phyloP scores from a whole-genome alignment of 2,888 invertebrate genomes.

The Tachina fera region DNA sequence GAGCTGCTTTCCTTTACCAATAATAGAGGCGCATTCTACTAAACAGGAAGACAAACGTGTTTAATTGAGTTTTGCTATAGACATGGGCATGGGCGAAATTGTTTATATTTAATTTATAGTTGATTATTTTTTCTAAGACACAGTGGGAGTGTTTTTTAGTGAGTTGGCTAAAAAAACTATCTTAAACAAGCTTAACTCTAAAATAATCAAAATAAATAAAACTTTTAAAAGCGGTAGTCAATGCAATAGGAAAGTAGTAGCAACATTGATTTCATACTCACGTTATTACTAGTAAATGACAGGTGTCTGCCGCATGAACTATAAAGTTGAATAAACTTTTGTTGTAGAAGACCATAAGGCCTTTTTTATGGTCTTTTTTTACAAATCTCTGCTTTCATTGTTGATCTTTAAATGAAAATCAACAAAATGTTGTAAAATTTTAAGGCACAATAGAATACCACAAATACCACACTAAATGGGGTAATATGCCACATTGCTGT shows the following conservation, averaged over 20 bases:
- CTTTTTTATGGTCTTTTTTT: conserved; percentile 34
- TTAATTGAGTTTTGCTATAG: conserved; percentile 70
- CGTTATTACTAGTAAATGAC: conserved; percentile 38
- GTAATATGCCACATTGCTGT: not conserved
- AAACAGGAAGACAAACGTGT: conserved; percentile 62
- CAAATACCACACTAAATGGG: conserved; percentile 62
- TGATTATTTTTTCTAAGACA: conserved; percentile 68
- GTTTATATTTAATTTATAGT: conserved; percentile 56
- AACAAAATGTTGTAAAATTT: conserved; percentile 20
- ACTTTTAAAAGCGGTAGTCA: conserved; percentile 56
- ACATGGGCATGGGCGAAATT: conserved; percentile 50
- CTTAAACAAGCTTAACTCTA: not conserved
- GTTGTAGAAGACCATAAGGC: conserved; percentile 30
- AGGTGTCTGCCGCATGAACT: conserved; percentile 65
- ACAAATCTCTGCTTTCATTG: conserved; percentile 24
- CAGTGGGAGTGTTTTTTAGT: conserved; percentile 62
- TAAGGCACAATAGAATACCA: conserved; percentile 61
- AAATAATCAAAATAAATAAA: conserved; percentile 25
- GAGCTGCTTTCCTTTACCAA: not conserved
- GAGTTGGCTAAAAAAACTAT: not conserved
- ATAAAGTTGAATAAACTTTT: conserved; percentile 60
- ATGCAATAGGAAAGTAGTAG: conserved; percentile 48
- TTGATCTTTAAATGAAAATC: conserved; percentile 29
- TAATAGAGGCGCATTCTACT: not conserved
- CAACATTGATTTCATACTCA: conserved; percentile 50